Evolutionary conservation across 37 sponge, comb jelly and placozoan species (phyloP).

Genomic region (Tethya wilhelma): DNA sequence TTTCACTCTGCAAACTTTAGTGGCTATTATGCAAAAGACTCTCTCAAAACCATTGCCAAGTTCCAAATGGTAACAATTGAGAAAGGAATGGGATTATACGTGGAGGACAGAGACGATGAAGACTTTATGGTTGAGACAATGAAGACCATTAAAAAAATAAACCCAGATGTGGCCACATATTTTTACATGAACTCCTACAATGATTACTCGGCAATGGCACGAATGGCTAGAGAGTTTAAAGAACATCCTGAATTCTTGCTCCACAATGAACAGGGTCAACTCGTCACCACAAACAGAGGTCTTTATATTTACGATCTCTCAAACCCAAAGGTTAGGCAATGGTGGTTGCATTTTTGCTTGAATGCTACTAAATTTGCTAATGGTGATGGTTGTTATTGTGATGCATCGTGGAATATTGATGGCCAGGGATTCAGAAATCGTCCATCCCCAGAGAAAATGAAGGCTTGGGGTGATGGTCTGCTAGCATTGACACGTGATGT

Average conservation of each 20-base stretch:
- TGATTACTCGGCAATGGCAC: conserved; percentile 16
- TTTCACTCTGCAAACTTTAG: background rate
- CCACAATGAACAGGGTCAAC: background rate
- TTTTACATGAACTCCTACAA: no score
- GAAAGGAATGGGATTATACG: background rate
- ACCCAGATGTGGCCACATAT: conserved; percentile 15
- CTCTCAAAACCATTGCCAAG: no score
- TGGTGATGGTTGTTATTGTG: conserved; percentile 49
- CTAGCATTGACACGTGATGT: conserved; percentile 29
- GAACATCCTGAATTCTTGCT: conserved; percentile 16
- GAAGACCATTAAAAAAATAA: conserved; percentile 12
- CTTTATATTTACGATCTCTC: conserved; percentile 23
- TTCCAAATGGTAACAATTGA: no score
- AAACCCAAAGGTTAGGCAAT: conserved; percentile 11
- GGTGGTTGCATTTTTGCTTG: conserved; percentile 26
- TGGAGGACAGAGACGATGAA: conserved; percentile 22
- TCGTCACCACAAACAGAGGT: background rate
- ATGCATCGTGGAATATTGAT: conserved; percentile 4
- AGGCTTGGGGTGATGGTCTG: conserved; percentile 29
- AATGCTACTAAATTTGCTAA: conserved; percentile 34
- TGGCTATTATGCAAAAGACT: background rate
- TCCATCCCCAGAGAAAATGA: background rate
- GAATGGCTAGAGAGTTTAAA: conserved; percentile 22
- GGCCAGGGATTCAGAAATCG: conserved; percentile 1
- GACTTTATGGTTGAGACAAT: conserved; percentile 12